Base-by-base conservation (phyloP, 2,797 vertebrate genomes). In the Hemitrygon akajei region DNA sequence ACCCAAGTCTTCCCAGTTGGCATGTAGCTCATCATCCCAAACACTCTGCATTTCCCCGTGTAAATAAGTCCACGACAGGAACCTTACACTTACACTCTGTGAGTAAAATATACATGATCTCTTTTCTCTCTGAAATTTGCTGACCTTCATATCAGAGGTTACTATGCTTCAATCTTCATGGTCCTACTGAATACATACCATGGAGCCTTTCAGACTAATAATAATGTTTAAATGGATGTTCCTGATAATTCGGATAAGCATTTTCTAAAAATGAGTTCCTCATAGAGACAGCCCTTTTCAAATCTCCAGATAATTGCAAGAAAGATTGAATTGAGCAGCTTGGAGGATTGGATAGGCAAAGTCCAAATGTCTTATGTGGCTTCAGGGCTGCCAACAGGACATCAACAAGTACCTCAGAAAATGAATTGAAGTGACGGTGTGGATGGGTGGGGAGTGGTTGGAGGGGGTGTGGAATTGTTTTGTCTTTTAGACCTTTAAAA, bases 401-500 rank as follows among this genome's bases (percentile, higher is more conserved):
- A 89, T 60, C 86, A 37, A 89, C 37, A n/a, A 9, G 37, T 34
- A 89, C n/a, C n/a, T 16, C 0, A 89, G 7, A 34, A 58, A 34
- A 66, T 18, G 86, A 89, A 69, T 37, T 89, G 20, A 40, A 18
- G 27, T 63, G 58, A 16, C n/a, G 34, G 34, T 34, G 9, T 22
- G 79, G 34, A 25, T 22, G 7, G 27, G 58, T 30, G 56, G 16
- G 25, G 84, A 0, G 58, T 47, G 47, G 47, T 47, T 47, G 47
- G 47, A 10, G 30, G 14, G 14, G 60, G 30, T 5, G 58, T 2
- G 30, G 58, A n/a, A 69, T 89, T 58, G 30, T 60, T 56, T 60
- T 89, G 86, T 34, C 63, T 7, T 69, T 89, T 66, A 69, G 60
- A 89, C 60, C 63, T 27, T 69, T 89, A 89, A 69, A 89, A 89